Evolutionary conservation across 2,888 invertebrate genomes (phyloP), one percentile per base, ranked within the genome.

Genomic region (Mythimna lalbum): DNA sequence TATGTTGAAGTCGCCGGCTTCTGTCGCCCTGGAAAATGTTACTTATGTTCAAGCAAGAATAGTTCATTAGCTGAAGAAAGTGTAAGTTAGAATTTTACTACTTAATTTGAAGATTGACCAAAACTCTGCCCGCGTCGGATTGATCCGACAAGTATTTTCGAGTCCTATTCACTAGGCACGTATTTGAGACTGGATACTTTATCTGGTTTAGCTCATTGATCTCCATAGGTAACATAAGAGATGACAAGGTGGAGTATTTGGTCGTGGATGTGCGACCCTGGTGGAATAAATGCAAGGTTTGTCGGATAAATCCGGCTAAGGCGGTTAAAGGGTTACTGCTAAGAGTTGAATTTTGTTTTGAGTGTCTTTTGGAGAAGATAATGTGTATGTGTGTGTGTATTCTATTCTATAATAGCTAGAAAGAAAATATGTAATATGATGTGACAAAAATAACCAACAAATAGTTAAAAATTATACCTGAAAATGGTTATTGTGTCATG

Each of bases 1-100:
- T 68, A 98, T 97, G 63, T 97, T 97, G 85, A 97, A 97, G 91
- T 98, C 97, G 57, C 97, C 97, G n/a, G 97, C 96, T 87, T 96
- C 96, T 55, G 97, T 97, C 21, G 97, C 98, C 82, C 97, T 97
- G 92, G 60, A 71, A 63, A 75, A 36, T 1, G 12, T 39, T 52
- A 27, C 4, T 43, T 21, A 21, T 47, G 3, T 52, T 59, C 17
- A 63, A 39, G 27, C 31, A n/a, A 12, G 56, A 55, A 55, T 1
- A n/a, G 9, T 14, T 52, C 14, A 52, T 21, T 23, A 23, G 21
- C 12, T 14, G 23, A 52, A 50, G 21, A 10, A 21, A 21, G 17
- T 5, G 17, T 17, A 5, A 17, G 17, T 43, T 43, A 14, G 43
- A 43, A 4, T 17, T 43, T 43, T 14, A 43, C 5, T 43, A 5